Evolutionary conservation across 2,797 vertebrate species (phyloP), one percentile per base, ranked within the genome.

Genomic region (Chaetodon trifasciatus): DNA sequence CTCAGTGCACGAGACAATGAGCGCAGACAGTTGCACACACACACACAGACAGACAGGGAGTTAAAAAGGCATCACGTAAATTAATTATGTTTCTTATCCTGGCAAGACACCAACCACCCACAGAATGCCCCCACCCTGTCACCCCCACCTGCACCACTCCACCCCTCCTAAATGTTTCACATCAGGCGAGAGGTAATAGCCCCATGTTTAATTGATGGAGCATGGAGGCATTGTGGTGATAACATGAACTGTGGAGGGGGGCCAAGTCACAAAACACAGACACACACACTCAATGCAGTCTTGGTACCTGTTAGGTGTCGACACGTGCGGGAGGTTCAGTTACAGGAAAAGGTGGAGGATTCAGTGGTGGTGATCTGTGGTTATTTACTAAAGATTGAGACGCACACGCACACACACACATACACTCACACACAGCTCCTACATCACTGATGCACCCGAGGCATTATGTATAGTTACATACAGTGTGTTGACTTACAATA

Each of bases 11-110:
- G 87, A 93, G 84, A 94, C 82, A 77, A 88, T 91, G 83, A 83
- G 40, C 6, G 12, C 60, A 77, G 74, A 88, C 62, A 47, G 74
- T n/a, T 83, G 13, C 52, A 75, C 63, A 81, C 69, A 77, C 62
- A 72, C 67, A 70, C 67, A 39, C 76, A 88, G 76, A 89, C 85
- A 85, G 80, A 81, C 82, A 76, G 55, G 42, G 84, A 84, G 81
- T 78, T 85, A 86, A 87, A 90, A 91, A 88, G 84, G 53, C 78
- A 83, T 73, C 53, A 17, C 37, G 64, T 95, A 81, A 93, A 94
- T 93, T 87, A 93, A 92, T 92, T 64, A 94, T 94, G 83, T 73
- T 76, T 79, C 84, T 89, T 82, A 83, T 90, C 76, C 86, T 90
- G 85, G 85, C 88, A 92, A 88, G 83, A 90, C 74, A 88, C 77